Base-by-base conservation (phyloP, 2,113 vertebrate species). In the Malurus melanocephalus region DNA sequence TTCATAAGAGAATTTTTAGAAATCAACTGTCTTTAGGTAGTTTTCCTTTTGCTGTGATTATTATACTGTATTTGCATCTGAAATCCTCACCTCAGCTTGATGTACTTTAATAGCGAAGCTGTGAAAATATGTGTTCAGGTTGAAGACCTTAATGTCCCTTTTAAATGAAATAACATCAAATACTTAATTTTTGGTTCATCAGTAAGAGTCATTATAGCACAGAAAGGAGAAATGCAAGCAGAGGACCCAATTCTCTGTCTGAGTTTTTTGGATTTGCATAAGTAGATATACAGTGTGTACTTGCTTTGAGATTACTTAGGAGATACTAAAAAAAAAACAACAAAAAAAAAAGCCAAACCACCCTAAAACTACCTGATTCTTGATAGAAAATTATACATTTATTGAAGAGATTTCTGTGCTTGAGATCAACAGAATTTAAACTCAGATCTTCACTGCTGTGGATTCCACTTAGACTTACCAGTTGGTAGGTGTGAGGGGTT, bases 401-500 rank as follows among this genome's bases (percentile, higher is more conserved):
- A 26, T 57, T 61, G 69, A 66, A 69, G 33, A 87, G 11, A 88
- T 66, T 83, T 83, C 93, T 92, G 43, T 65, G 43, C 72, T 87
- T 89, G 67, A 93, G 55, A 94, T 89, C 88, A 86, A 53, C 51
- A 87, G 72, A 94, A 80, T 93, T 67, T 93, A 86, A 96, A 90
- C 38, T 32, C 38, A 85, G 80, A 95, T 91, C 59, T 84, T 67
- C 80, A 84, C 75, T 94, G 78, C 59, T 88, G n/a, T 79, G 51
- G 55, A 76, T 85, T 77, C 26, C 62, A 91, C 86, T 95, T 68
- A 95, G 88, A 55, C 33, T 76, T 95, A 94, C 55, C 57, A 95
- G 91, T 92, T 95, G 77, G 85, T 71, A 96, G 94, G 87, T 94
- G 80, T 71, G 56, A 88, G 85, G 52, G 74, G 65, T 93, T 96